Base-by-base conservation (phyloP, 2,113 vertebrate genomes). In the Callionymus lyra region DNA sequence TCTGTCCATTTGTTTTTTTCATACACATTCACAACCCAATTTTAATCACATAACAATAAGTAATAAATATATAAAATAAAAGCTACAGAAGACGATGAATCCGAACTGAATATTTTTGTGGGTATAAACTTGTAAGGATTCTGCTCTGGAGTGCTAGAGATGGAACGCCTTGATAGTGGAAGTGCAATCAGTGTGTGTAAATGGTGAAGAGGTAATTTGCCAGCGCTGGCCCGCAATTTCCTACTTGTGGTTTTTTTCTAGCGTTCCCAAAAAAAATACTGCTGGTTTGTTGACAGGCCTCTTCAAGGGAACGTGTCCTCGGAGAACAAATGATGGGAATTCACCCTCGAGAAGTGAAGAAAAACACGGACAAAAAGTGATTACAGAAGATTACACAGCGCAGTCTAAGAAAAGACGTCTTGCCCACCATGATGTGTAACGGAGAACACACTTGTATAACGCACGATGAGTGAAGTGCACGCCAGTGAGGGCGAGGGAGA, bases 201-300 rank as follows among this genome's bases (percentile, higher is more conserved):
- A 45, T 41, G 13, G 41, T 49, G 44, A 40, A 50, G 37, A 10
- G 31, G 43, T 35, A 59, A 72, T 82, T 67, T n/a, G 63, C 63
- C 19, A 35, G 6, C 2, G 8, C 40, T 6, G 55, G 38, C 51
- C 61, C 39, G 53, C 51, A 44, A 59, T 70, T 79, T 79, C 75
- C 77, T 63, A 59, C 38, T 27, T 68, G 70, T 32, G 76, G 69
- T 67, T 17, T 35, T 46, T 65, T 27, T n/a, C 70, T 70, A 61
- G 49, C 70, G 65, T 27, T 41, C 10, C 18, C 46, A 61, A 44
- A 44, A 58, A 56, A 59, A 64, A 66, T 41, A 59, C 47, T 31
- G 40, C 15, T 45, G 52, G 59, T 73, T 66, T 68, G 69, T 74
- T 70, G 65, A 70, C 72, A 67, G 54, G 60, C 56, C 15, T 51